Conservation (phyloP, 2,113 vertebrate genomes). For the Heterotilapia buettikoferi region DNA sequence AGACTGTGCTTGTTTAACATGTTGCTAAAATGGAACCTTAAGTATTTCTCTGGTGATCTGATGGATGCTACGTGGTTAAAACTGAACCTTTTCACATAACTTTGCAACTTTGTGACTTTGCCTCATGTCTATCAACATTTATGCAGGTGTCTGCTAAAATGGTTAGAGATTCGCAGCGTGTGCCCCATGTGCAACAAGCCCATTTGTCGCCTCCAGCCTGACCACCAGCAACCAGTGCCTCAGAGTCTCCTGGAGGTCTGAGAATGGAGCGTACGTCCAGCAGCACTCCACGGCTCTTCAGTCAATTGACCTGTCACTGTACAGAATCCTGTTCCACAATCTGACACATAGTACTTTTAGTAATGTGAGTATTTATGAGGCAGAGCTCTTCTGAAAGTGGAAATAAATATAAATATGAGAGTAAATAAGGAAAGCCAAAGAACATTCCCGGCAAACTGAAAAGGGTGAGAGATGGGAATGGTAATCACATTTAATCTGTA, state of each 20-base stretch:
- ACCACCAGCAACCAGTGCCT: conserved; percentile 26
- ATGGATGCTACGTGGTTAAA: background rate
- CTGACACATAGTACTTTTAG: background rate
- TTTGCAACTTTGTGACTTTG: background rate
- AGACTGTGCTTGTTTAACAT: background rate
- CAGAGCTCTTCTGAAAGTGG: background rate
- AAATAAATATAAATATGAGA: background rate
- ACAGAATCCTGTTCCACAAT: background rate
- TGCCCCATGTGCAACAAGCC: conserved; percentile 80
- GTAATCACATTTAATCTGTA: background rate
- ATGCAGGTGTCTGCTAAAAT: conserved; percentile 76
- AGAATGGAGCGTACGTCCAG: background rate
- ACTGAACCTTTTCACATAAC: background rate
- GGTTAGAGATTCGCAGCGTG: conserved; percentile 77
- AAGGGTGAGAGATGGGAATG: background rate
- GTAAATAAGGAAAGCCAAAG: background rate
- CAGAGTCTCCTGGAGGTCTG: conserved; percentile 64
- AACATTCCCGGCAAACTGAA: background rate
- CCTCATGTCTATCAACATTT: background rate
- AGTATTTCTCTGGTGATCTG: background rate
- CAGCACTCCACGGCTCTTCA: background rate
- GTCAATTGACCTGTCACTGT: background rate
- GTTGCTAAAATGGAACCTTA: background rate
- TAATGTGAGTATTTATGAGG: background rate
- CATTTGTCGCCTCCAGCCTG: conserved; percentile 64